A percentile compares a stretch with the other conserved stretches of the same genome.
Evolutionary conservation across 1,140 invertebrate species (phyloP).

Genomic region (Caenorhabditis tropicalis): DNA sequence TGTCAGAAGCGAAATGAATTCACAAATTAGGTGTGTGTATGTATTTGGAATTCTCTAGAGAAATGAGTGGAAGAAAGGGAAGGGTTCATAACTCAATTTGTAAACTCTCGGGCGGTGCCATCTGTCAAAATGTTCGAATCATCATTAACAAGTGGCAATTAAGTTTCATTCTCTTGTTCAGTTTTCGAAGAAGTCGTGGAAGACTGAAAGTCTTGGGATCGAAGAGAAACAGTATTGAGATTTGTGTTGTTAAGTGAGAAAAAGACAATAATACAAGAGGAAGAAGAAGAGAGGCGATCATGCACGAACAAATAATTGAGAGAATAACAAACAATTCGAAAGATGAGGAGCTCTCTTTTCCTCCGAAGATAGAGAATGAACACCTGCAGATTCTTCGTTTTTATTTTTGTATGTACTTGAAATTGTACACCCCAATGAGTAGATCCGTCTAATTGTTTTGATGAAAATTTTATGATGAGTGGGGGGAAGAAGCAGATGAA

Average conservation of each 20-base stretch:
- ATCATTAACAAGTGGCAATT: slow-evolving; percentile 42
- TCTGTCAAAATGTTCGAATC: slow-evolving; percentile 43
- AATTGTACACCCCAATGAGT: slow-evolving; percentile 24
- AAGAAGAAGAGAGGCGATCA: slow-evolving; percentile 13
- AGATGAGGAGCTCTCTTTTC: background rate
- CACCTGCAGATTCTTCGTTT: slow-evolving; percentile 35
- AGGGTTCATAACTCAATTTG: slow-evolving; percentile 35
- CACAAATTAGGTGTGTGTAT: slow-evolving; percentile 26
- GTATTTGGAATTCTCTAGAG: slow-evolving; percentile 34
- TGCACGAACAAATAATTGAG: slow-evolving; percentile 32
- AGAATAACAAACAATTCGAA: slow-evolving; percentile 30
- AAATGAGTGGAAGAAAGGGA: background rate
- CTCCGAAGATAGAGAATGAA: background rate
- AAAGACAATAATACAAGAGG: background rate
- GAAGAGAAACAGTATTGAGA: background rate
- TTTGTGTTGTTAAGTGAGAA: background rate
- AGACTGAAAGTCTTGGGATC: background rate
- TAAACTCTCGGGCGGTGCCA: background rate
- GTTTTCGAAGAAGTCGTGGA: background rate
- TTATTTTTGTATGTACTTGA: slow-evolving; percentile 39
- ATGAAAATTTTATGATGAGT: slow-evolving; percentile 44
- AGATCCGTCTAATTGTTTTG: slow-evolving; percentile 37
- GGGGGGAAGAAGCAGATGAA: background rate
- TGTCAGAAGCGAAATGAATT: background rate
- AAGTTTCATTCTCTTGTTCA: background rate